Evolutionary conservation across 2,888 invertebrate genomes (phyloP).

Genomic region (Scaptomyza reducta): DNA sequence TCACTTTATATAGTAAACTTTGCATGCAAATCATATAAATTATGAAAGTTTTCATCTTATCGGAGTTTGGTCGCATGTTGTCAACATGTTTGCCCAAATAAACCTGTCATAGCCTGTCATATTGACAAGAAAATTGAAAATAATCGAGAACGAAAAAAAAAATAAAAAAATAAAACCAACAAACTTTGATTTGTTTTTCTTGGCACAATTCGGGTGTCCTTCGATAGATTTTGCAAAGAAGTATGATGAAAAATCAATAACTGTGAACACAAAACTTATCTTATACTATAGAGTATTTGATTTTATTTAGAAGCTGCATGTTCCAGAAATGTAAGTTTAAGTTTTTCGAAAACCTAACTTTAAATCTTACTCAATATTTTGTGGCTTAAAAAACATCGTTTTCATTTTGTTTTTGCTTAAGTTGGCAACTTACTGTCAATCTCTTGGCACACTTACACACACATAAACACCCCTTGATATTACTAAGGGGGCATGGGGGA

Average conservation of each 20-base stretch:
- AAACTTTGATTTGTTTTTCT: constrained; percentile 25
- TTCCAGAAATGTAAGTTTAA: too few species aligned
- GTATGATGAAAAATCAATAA: background rate
- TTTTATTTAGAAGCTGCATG: background rate
- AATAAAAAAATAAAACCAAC: background rate
- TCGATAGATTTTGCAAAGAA: background rate
- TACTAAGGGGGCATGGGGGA: background rate
- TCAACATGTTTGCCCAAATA: constrained; percentile 53
- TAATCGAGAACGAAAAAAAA: constrained; percentile 30
- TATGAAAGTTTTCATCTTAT: constrained; percentile 72
- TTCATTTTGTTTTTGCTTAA: constrained; percentile 23
- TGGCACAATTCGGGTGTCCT: background rate
- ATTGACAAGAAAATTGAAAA: constrained; percentile 59
- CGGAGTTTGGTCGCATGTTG: constrained; percentile 60
- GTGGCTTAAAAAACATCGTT: background rate
- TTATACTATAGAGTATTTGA: background rate
- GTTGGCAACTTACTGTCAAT: constrained; percentile 48
- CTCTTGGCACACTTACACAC: constrained; percentile 30
- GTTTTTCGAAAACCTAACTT: background rate
- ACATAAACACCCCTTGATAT: constrained; percentile 33
- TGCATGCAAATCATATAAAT: constrained; percentile 66
- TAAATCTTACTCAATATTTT: constrained; percentile 1
- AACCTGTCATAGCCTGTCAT: constrained; percentile 60
- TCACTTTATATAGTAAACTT: constrained; percentile 39
- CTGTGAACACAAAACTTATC: background rate